Evolutionary conservation across 2,888 invertebrate genomes (phyloP).

Genomic region (Formica aserva): DNA sequence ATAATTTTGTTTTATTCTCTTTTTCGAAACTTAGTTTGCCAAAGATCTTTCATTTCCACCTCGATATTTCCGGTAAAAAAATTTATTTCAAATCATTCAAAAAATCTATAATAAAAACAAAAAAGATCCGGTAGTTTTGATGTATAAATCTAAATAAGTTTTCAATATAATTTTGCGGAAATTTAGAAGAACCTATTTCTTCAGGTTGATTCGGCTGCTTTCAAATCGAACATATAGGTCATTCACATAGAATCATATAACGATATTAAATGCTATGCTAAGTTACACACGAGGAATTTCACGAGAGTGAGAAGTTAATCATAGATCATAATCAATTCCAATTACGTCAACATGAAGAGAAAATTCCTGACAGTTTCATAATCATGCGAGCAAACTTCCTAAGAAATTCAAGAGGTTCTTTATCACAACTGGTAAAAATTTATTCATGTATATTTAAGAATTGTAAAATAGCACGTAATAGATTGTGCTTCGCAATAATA

Average conservation of each 20-base stretch:
- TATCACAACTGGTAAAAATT: background rate
- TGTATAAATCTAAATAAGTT: background rate
- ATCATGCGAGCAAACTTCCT: slow-evolving; percentile 49
- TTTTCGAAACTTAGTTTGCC: background rate
- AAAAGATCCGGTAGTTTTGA: background rate
- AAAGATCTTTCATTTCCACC: background rate
- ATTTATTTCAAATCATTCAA: background rate
- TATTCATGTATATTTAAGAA: background rate
- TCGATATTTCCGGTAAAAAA: background rate
- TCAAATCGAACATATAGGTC: background rate
- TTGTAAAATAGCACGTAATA: background rate
- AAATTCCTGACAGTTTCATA: slow-evolving; percentile 63
- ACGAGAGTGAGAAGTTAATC: slow-evolving; percentile 40
- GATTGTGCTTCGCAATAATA: background rate
- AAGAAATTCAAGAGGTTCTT: slow-evolving; percentile 64
- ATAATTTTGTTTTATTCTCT: background rate
- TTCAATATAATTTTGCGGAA: background rate
- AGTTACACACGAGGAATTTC: slow-evolving; percentile 51
- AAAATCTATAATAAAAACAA: background rate
- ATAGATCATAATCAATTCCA: slow-evolving; percentile 63
- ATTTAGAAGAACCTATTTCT: background rate
- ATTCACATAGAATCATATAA: background rate
- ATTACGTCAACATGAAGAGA: slow-evolving; percentile 51
- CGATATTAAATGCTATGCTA: background rate
- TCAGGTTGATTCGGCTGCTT: background rate